Base-by-base conservation (phyloP, 37 sponge, comb jelly and placozoan species). In the Agelas oroides region DNA sequence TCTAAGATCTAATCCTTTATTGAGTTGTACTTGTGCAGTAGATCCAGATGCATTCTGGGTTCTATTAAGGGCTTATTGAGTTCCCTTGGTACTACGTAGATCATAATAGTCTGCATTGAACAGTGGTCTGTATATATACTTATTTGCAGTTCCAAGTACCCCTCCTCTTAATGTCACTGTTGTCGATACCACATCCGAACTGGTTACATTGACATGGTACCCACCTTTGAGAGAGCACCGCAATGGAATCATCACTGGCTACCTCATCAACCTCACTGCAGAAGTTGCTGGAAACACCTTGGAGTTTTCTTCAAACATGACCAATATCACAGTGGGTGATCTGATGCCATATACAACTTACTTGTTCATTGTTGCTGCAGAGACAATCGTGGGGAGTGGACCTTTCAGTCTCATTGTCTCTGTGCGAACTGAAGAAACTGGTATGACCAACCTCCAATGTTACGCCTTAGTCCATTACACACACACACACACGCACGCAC, bases 241-340 rank as follows among this genome's bases (percentile, higher is more conserved):
- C 53, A 82, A 82, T 82, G 83, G 83, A 60, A 39, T 82, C n/a
- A 69, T 82, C 65, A 58, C 39, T 54, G 23, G 23, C 36, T 82
- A 82, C 58, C 23, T 41, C 30, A 59, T 72, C 62, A 58, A 59
- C 23, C 23, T 82, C 35, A 53, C 36, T 8, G 70, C 54, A 32
- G 27, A 13, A 24, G 69, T 54, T 5, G 59, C 73, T 13, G 73
- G 63, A 60, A 32, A 36, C 1, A 40, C 40, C 28, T 12, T 18
- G 1, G 1, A 17, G 21, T 36, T 37, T 12, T 21, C 53, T 21
- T 21, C 64, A 20, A 25, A 33, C 65, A 75, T 16, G 25, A 76
- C 68, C 25, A 21, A n/a, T 25, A 27, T 71, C 5, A 81, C 61
- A 25, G 1, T 77, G 0, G 21, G 59, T 8, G 21, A 32, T 53